Base-by-base conservation (phyloP, 37 sponge, comb jelly and placozoan species). In the Cladorhizidae sp. region DNA sequence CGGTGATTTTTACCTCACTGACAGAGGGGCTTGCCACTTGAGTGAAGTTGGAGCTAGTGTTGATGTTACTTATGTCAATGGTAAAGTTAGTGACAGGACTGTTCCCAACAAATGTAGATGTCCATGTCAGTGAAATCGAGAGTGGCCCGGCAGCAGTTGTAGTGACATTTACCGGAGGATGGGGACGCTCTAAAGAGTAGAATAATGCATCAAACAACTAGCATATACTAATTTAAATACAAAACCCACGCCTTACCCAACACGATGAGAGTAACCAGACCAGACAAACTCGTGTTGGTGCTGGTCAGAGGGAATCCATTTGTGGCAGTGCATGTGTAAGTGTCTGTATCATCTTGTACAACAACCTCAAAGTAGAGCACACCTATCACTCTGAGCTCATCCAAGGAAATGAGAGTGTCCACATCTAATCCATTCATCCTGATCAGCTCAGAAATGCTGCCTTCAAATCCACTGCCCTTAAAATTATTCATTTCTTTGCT, bases 81-180 rank as follows among this genome's bases (percentile, higher is more conserved):
- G 35, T 59, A 41, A 80, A 76, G 6, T 26, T 41, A 11, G 62
- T 54, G 49, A 90, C 72, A 25, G 72, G 77, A 12, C 74, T 67
- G 76, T 91, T 91, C 20, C 92, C 92, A 51, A 83, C 57, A 75
- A 91, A 91, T 17, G 73, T 29, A 21, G 75, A 62, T 5, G 38
- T 79, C 92, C 92, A 91, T 17, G 61, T 52, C 38, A 91, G 56
- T 2, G 37, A 33, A 41, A 82, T 31, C 77, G 77, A 79, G 23
- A 87, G 50, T n/a, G 75, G 50, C 38, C 78, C 70, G 37, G 17
- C 25, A 0, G 32, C 25, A 52, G 40, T 31, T 14, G 70, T 67
- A 32, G 40, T 70, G 17, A 80, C 63, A 65, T 79, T 70, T 3
- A 32, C 36, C 26, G 88, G 88, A 41, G 83, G 52, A 52, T 91